phyloP scores from a whole-genome alignment of 2,888 invertebrate genomes.

The Habrosyne pyritoides region DNA sequence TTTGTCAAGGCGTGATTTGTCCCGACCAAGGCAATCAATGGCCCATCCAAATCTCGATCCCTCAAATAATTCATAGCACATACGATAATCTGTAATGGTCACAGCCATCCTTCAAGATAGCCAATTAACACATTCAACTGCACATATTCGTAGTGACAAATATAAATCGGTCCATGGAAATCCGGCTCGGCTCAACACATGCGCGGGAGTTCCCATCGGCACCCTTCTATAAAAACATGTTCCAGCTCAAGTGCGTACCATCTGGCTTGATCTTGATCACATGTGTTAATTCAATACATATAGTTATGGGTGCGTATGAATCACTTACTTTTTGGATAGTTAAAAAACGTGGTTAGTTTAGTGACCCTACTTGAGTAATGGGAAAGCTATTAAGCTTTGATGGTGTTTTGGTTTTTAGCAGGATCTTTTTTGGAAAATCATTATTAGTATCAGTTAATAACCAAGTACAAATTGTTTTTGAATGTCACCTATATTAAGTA shows the following conservation, averaged over 20 bases:
- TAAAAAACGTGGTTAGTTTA: slow-evolving; percentile 6
- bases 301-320: slow-evolving; percentile 17
- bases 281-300: slow-evolving; percentile 50
- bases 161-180: slow-evolving; percentile 10
- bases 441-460: no score
- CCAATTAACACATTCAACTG: slow-evolving; percentile 3
- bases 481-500: no score
- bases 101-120: not conserved
- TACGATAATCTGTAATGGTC: not conserved
- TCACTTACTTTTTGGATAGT: slow-evolving; percentile 1
- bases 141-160: slow-evolving; percentile 4
- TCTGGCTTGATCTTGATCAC: slow-evolving; percentile 58
- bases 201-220: slow-evolving; percentile 59
- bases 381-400: not conserved
- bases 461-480: no score
- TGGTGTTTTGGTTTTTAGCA: not conserved
- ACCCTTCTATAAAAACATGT: slow-evolving; percentile 46
- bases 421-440: not conserved
- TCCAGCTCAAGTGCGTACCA: slow-evolving; percentile 65
- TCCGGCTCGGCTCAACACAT: slow-evolving; percentile 10
- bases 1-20: no score
- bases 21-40: not conserved
- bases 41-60: not conserved
- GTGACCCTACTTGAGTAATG: slow-evolving; percentile 1
- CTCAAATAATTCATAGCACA: not conserved